Evolutionary conservation across 2,113 vertebrate genomes (phyloP).

Genomic region (Calidris pugnax): DNA sequence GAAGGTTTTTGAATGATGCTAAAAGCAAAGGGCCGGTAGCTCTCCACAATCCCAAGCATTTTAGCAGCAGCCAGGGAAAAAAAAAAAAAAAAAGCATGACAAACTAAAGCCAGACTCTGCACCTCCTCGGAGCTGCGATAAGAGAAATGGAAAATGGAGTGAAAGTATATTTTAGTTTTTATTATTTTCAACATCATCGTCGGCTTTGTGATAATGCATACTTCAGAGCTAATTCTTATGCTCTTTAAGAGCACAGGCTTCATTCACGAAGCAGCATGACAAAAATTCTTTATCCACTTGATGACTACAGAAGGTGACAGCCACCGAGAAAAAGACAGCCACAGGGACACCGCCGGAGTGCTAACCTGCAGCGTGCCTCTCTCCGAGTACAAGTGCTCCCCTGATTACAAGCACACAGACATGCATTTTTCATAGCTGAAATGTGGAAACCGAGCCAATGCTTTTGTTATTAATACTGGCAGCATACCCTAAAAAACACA

Average conservation of each 20-base stretch:
- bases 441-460: not conserved
- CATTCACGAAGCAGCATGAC: slow-evolving; percentile 62
- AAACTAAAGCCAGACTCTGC: not conserved
- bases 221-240: slow-evolving; percentile 59
- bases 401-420: not conserved
- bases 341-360: slow-evolving; percentile 34
- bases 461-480: slow-evolving; percentile 48
- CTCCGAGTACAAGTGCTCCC: not conserved
- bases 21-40: slow-evolving; percentile 35
- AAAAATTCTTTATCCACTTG: slow-evolving; percentile 68
- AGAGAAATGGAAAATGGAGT: not conserved
- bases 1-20: slow-evolving; percentile 58
- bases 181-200: not conserved
- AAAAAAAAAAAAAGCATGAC: not conserved
- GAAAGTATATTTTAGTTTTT: slow-evolving; percentile 2
- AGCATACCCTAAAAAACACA: slow-evolving; percentile 12
- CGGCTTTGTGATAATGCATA: not conserved
- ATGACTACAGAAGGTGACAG: slow-evolving; percentile 65
- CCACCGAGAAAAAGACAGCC: slow-evolving; percentile 5
- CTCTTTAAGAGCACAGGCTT: slow-evolving; percentile 34
- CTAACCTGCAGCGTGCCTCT: slow-evolving; percentile 44
- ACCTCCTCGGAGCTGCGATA: not conserved
- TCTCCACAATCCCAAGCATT: slow-evolving; percentile 9
- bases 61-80: not conserved
- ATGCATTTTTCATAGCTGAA: slow-evolving; percentile 31